Evolutionary conservation across 1,140 invertebrate genomes (phyloP).

Genomic region (Plutomurus gul): DNA sequence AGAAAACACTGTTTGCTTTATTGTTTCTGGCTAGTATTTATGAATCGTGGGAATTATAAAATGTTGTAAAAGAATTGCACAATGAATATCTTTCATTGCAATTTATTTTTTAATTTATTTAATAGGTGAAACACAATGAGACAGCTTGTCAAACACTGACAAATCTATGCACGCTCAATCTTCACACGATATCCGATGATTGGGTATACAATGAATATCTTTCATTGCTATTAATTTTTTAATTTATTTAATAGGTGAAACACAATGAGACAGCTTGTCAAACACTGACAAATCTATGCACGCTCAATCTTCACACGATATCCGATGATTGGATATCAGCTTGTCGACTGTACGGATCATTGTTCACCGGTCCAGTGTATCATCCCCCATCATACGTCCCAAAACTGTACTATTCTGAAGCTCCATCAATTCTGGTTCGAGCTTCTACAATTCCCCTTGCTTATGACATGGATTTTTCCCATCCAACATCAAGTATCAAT

Average conservation of each 20-base stretch:
- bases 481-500: conserved; percentile 49
- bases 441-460: conserved; percentile 60
- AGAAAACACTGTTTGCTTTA: conserved; percentile 21
- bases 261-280: conserved; percentile 66
- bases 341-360: conserved; percentile 61
- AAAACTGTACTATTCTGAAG: conserved; percentile 65
- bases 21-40: neutral
- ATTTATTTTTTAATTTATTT: conserved; percentile 56
- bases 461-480: conserved; percentile 60
- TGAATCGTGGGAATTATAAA: conserved; percentile 50
- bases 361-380: conserved; percentile 57
- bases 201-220: no score
- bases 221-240: no score
- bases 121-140: conserved; percentile 60
- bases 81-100: no score
- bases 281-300: conserved; percentile 71
- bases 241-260: conserved; percentile 59
- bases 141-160: conserved; percentile 70
- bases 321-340: conserved; percentile 61
- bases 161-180: conserved; percentile 70
- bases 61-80: conserved; percentile 46
- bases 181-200: conserved; percentile 62
- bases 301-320: conserved; percentile 64
- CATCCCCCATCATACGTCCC: conserved; percentile 57
- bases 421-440: conserved; percentile 60